Conservation (phyloP, 2,797 vertebrate species). For the Helostoma temminkii region DNA sequence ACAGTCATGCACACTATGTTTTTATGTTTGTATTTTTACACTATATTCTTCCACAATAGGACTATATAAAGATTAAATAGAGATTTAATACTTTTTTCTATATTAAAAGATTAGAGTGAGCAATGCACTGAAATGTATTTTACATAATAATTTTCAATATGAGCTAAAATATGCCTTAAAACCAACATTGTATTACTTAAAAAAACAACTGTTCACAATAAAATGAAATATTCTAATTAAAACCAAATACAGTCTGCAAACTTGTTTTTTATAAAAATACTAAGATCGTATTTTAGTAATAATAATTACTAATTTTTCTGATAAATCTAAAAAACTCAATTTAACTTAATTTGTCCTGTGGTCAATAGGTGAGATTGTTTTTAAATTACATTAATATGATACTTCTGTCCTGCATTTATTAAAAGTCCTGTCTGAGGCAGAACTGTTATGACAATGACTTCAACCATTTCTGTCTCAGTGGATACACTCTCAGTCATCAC, state of each 20-base stretch:
- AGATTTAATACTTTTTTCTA: conserved; percentile 6
- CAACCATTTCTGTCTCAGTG: neutral
- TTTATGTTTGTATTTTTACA: conserved; percentile 25
- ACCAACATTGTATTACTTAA: conserved; percentile 3
- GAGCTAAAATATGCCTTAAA: conserved; percentile 24
- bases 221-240: conserved; percentile 33
- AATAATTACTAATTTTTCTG: too few species aligned
- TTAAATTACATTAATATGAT: neutral
- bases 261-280: neutral
- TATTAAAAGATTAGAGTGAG: conserved; percentile 27
- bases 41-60: conserved; percentile 31
- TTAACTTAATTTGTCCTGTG: neutral
- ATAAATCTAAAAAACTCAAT: conserved; percentile 25
- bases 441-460: neutral
- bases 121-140: neutral
- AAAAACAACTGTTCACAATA: conserved; percentile 19
- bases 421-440: conserved; percentile 4
- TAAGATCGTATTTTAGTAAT: too few species aligned
- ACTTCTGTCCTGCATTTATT: too few species aligned
- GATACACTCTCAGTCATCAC: conserved; percentile 22
- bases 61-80: conserved; percentile 7
- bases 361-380: neutral
- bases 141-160: neutral
- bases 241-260: conserved; percentile 38
- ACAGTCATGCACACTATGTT: neutral